Evolutionary conservation across 1,140 invertebrate genomes (phyloP), one percentile per base, ranked within the genome.

Genomic region (Arctopsyche grandis): DNA sequence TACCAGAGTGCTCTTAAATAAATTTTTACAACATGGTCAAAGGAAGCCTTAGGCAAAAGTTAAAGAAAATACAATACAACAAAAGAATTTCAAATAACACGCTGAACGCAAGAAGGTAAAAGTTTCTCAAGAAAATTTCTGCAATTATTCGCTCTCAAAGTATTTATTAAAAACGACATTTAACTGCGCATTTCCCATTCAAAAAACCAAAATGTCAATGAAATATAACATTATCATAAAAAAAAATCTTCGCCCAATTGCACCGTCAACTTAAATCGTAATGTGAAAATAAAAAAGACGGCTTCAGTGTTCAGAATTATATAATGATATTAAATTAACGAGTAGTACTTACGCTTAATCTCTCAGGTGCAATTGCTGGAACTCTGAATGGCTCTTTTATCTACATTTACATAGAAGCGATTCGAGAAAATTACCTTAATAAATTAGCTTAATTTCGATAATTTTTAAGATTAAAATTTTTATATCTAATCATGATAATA

Each of bases 341-440:
- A 24, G 5, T 24, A 66, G 63, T 66, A 22, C 24, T 66, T 66
- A 66, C n/a, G 24, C 21, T 66, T 66, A 66, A 66, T 66, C 63
- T 22, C 63, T 22, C 1, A 66, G 63, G 63, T 66, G 63, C 21
- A 66, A 66, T 66, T 66, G 24, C 63, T 29, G 63, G 63, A 66
- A 66, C 24, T 26, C 24, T 66, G 9, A 66, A 66, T 66, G 63
- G 63, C 63, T 22, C 63, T 66, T 66, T 66, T 66, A 24, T 66
- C 63, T 66, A 3, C 24, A 66, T 66, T 26, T 66, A 14, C 24
- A 66, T 66, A 66, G 14, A 66, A 24, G 24, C 9, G 63, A 9
- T 7, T 0, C 63, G 63, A 19, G 9, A 29, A 22, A 29, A 29
- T 26, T 10, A 66, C 21, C 24, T 66, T 26, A 22, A 66, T 66